Base-by-base conservation (phyloP, 1,140 invertebrate genomes). In the Plutomurus gul region DNA sequence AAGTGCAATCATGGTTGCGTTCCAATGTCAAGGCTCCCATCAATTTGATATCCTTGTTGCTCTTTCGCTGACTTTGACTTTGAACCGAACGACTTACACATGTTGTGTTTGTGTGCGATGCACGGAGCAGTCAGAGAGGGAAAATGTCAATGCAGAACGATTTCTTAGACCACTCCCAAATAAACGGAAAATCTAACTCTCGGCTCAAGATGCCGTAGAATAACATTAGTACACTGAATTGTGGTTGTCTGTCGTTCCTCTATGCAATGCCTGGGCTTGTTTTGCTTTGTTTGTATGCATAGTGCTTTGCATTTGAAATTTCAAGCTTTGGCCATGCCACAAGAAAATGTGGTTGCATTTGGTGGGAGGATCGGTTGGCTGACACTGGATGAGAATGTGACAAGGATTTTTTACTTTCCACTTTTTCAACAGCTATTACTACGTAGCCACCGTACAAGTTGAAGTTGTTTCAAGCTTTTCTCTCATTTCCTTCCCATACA, bases 401-500 rank as follows among this genome's bases (percentile, higher is more conserved):
- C 49, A 25, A 56, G 22, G 4, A 25, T 65, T 33, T 65, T 65
- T 65, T 65, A 18, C 13, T 33, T 65, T 30, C 3, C 16, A 65
- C 56, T 33, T 65, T 65, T 65, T 65, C 36, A 11, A n/a, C 18
- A 13, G 56, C 56, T 65, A 65, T 65, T 65, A 65, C n/a, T n/a
- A n/a, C n/a, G n/a, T n/a, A n/a, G n/a, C n/a, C n/a, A n/a, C n/a
- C n/a, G 56, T 65, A 33, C 27, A 33, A 65, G 56, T 65, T 65
- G 56, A 30, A 65, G 56, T 65, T 65, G 56, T 65, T 65, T 65
- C 27, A n/a, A n/a, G 56, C 56, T 65, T 33, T 65, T 65, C 27
- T 65, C n/a, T 65, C 56, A 65, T 65, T 60, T 65, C 56, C 27
- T 65, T 65, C 56, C 27, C 22, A n/a, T 65, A 36, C 36, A 65